Conservation (phyloP, 1,140 invertebrate species). For the Polypedilum vanderplanki region DNA sequence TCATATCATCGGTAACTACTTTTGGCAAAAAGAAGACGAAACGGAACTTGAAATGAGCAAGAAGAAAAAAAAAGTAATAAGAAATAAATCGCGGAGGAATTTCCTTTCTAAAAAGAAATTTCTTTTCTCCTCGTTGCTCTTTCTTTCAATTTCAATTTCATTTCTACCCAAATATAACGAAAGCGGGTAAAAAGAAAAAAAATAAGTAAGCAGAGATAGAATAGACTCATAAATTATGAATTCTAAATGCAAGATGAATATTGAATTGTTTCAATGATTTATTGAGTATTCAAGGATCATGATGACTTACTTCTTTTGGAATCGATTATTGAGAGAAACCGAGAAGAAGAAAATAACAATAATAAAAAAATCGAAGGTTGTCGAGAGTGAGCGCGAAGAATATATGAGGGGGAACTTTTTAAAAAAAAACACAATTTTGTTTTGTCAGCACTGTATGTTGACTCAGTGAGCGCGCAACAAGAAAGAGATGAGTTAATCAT, state of each 20-base stretch:
- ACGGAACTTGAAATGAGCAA: conserved; percentile 1
- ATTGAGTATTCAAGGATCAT: background rate
- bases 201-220: background rate
- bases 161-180: too few relatives aligned
- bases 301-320: conserved; percentile 5
- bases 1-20: too few relatives aligned
- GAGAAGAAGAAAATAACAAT: background rate
- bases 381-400: background rate
- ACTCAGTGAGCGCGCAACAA: background rate
- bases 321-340: background rate
- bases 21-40: background rate
- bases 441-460: conserved; percentile 5
- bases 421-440: too few relatives aligned
- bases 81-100: background rate
- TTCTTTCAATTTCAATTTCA: background rate
- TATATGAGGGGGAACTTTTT: background rate
- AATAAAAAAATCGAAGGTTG: conserved; percentile 9
- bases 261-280: background rate
- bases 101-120: conserved; percentile 19
- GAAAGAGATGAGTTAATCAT: conserved; percentile 19
- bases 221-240: conserved; percentile 9
- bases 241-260: conserved; percentile 1
- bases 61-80: background rate
- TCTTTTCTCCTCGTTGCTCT: background rate
- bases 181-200: background rate